phyloP scores from a whole-genome alignment of 2,888 invertebrate genomes.

The Drosophila formosana region DNA sequence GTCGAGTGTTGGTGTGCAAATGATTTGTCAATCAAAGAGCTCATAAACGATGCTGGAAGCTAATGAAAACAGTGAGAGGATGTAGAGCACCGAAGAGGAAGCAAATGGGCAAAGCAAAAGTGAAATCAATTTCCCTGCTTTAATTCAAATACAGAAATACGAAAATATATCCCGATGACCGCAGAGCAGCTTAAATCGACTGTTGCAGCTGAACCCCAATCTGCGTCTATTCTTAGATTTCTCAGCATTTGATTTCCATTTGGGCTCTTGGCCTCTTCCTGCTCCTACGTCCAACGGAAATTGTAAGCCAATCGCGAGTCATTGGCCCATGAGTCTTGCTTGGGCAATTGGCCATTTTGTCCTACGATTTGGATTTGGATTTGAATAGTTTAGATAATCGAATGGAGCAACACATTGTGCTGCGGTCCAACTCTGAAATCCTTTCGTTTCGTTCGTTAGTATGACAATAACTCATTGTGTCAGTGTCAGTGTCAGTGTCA shows the following conservation, averaged over 20 bases:
- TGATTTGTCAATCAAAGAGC: conserved; percentile 21
- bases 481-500: conserved; percentile 16
- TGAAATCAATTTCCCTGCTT: conserved; percentile 48
- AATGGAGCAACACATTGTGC: conserved; percentile 22
- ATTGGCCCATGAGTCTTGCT: conserved; percentile 5
- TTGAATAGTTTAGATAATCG: conserved; percentile 33
- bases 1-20: conserved; percentile 11
- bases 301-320: conserved; percentile 43
- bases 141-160: conserved; percentile 4
- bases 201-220: conserved; percentile 4
- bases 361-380: conserved; percentile 3
- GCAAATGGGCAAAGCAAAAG: neutral
- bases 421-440: conserved; percentile 15
- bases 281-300: conserved; percentile 39
- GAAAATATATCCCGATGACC: conserved; percentile 13
- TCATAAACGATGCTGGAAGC: conserved; percentile 27
- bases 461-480: conserved; percentile 33
- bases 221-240: conserved; percentile 40
- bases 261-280: conserved; percentile 36
- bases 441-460: conserved; percentile 12
- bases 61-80: conserved; percentile 30
- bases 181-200: neutral
- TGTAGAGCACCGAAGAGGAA: conserved; percentile 3
- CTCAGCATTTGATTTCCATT: neutral
- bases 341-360: conserved; percentile 14